Evolutionary conservation across 1,140 invertebrate species (phyloP), one percentile per base, ranked within the genome.

Genomic region (Lasioglossum albipes): DNA sequence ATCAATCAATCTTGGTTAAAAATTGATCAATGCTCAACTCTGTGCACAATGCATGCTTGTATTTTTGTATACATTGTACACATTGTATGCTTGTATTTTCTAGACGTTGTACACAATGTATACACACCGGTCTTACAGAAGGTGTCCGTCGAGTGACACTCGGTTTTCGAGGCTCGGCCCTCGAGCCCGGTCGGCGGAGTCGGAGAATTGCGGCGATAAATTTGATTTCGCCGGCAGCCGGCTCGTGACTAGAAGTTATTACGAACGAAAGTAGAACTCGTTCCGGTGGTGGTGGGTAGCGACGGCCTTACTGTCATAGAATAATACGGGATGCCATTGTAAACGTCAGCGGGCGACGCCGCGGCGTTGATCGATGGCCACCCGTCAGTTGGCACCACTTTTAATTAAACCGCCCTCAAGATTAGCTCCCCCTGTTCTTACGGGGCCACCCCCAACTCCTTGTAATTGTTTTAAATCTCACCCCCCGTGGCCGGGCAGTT

Each of bases 391-490:
- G 92, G 92, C 90, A 92, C 89, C 90, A 92, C 92, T 93, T 93
- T 93, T 93, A 93, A 93, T 93, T 93, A 93, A 93, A 93, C 86
- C 91, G 81, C 92, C 92, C 92, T 92, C 91, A 91, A 93, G 92
- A 93, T 93, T 93, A 92, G 92, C 89, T 91, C 88, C 88, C 36
- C 85, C 81, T 87, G 69, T 86, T 89, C 84, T 75, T 77, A 76
- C 22, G 54, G 61, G 22, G 65, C 16, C 13, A 20, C 52, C 70
- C 75, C 66, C 69, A 81, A 81, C 84, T 90, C 89, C 88, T 91
- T 92, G 90, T 93, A 93, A 93, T 93, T 93, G 91, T 93, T 93
- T 93, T 92, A 92, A 93, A 93, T 92, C 91, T 92, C 89, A 84
- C 88, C 87, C 87, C 36, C 83, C 61, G 69, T 45, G 75, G 2